These are phyloP conservation scores for Sarcophaga carnaria DNA, from an alignment of 2,888 invertebrate genomes.

Conservation along the genomic window DNA sequence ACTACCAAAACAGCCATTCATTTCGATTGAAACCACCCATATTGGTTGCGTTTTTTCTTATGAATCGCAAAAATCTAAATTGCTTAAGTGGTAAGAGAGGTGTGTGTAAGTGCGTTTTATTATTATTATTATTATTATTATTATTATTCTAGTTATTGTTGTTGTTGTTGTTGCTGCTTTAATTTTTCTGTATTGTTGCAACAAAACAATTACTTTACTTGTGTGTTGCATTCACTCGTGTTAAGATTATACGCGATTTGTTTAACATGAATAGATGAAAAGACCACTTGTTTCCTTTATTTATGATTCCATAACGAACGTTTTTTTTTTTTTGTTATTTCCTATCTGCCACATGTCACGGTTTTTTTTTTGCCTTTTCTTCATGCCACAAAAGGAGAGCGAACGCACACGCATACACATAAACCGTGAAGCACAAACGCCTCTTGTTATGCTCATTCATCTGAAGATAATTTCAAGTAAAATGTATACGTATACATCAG, in stretches of 20 bases:
- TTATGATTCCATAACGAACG: not conserved
- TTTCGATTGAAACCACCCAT: no score
- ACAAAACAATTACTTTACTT: conserved; percentile 44
- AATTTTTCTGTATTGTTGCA: conserved; percentile 5
- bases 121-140: not conserved
- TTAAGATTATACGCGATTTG: conserved; percentile 53
- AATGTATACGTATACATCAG: not conserved
- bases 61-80: no score
- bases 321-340: not conserved
- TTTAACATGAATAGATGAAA: conserved; percentile 24
- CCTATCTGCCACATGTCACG: conserved; percentile 39
- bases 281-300: conserved; percentile 50
- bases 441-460: conserved; percentile 59
- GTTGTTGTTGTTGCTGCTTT: not conserved
- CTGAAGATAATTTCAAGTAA: conserved; percentile 48
- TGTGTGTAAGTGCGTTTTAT: conserved; percentile 34
- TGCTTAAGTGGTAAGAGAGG: conserved; percentile 8
- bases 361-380: conserved; percentile 25
- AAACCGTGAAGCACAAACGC: conserved; percentile 12
- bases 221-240: conserved; percentile 40
- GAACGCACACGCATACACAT: not conserved
- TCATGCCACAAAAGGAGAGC: conserved; percentile 23
- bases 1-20: no score
- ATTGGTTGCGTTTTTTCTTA: no score
- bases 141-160: conserved; percentile 3